Conservation (phyloP, 2,113 vertebrate genomes). For the Puntigrus tetrazona region DNA sequence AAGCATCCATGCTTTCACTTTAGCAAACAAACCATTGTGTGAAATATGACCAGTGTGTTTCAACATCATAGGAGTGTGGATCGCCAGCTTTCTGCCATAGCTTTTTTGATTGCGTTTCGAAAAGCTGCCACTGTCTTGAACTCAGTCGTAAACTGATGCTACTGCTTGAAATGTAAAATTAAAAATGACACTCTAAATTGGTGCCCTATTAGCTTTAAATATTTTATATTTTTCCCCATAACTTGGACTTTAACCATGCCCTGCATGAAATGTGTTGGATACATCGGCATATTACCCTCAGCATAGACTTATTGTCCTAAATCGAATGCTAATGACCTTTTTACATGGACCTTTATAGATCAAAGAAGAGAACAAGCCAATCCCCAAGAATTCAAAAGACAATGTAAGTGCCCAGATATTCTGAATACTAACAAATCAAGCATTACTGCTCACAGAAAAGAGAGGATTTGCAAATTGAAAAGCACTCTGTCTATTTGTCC, state of each 20-base stretch:
- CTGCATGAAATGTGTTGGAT: constrained; percentile 52
- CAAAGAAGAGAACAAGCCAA: constrained; percentile 78
- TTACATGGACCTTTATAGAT: constrained; percentile 71
- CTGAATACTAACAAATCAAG: not conserved
- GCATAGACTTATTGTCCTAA: not conserved
- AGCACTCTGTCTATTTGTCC: not conserved
- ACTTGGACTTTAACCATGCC: not conserved
- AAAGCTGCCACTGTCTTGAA: constrained; percentile 30
- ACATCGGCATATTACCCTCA: constrained; percentile 51
- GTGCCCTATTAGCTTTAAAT: not conserved
- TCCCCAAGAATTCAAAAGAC: constrained; percentile 60
- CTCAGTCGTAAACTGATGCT: constrained; percentile 22
- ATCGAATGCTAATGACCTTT: constrained; percentile 49
- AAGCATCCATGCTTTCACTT: not conserved
- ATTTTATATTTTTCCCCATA: not conserved
- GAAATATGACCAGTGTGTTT: constrained; percentile 19
- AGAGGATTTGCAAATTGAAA: not conserved
- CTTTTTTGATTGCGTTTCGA: constrained; percentile 40
- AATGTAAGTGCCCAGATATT: constrained; percentile 69
- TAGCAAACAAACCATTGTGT: constrained; percentile 10
- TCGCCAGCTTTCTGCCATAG: not conserved
- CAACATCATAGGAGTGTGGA: constrained; percentile 6
- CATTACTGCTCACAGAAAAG: not conserved
- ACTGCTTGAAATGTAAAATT: constrained; percentile 35
- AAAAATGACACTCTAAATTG: constrained; percentile 25